These are phyloP conservation scores for Punctoribates punctum DNA, from an alignment of 2,888 invertebrate genomes.

Conservation along the genomic window DNA sequence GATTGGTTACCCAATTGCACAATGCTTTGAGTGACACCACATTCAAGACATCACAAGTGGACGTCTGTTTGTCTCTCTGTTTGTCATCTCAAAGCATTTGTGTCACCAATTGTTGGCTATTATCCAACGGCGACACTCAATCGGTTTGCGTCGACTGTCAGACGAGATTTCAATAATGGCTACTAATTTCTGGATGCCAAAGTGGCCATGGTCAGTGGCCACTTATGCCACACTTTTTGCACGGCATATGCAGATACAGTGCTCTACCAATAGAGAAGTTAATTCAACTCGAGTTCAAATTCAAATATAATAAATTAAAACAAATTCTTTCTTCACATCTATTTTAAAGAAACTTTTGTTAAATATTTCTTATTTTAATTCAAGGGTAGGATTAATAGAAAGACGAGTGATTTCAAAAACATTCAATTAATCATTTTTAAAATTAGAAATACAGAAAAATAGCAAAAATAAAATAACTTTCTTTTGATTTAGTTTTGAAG, in stretches of 20 bases:
- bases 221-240: no score
- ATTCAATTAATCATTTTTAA: no score
- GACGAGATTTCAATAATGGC: neutral
- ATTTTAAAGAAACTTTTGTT: neutral
- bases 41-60: neutral
- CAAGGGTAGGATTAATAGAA: no score
- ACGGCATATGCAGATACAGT: neutral
- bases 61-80: neutral
- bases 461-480: no score
- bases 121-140: neutral
- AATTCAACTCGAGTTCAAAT: constrained; percentile 12
- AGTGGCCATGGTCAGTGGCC: neutral
- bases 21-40: neutral
- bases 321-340: neutral
- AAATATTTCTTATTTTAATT: no score
- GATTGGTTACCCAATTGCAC: neutral
- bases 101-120: neutral
- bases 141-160: neutral
- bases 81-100: neutral
- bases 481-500: no score
- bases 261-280: constrained; percentile 25
- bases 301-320: neutral
- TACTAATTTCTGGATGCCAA: constrained; percentile 27
- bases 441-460: no score
- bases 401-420: no score